Conservation (phyloP, 2,113 vertebrate species). For the Crocuta crocuta region DNA sequence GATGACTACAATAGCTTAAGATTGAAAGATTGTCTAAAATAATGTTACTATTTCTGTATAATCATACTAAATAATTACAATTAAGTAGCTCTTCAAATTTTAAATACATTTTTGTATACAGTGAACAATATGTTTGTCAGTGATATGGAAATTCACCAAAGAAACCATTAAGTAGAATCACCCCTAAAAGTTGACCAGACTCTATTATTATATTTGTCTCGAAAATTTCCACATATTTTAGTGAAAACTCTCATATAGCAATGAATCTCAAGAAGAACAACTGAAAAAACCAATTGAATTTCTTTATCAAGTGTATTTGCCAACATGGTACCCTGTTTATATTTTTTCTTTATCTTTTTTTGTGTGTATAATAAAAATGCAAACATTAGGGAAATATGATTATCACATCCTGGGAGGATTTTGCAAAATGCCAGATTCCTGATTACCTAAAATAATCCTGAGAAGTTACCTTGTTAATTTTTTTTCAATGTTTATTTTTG, state of each 20-base stretch:
- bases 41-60: background rate
- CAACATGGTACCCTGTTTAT: background rate
- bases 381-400: background rate
- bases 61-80: background rate
- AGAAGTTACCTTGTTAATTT: background rate
- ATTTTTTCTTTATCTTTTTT: background rate
- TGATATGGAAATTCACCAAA: background rate
- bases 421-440: background rate
- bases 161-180: background rate
- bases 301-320: conserved; percentile 6
- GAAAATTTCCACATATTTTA: background rate
- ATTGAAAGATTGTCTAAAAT: background rate
- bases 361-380: background rate
- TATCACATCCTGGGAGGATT: background rate
- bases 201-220: background rate
- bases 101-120: background rate
- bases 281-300: background rate
- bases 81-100: background rate
- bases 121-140: background rate
- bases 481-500: too few relatives aligned
- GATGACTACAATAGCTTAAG: background rate
- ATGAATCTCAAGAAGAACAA: background rate
- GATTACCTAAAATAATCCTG: background rate
- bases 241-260: background rate
- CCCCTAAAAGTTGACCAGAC: background rate